Evolutionary conservation across 2,888 invertebrate species (phyloP), one percentile per base, ranked within the genome.

Genomic region (Mesorhabditis spiculigera): DNA sequence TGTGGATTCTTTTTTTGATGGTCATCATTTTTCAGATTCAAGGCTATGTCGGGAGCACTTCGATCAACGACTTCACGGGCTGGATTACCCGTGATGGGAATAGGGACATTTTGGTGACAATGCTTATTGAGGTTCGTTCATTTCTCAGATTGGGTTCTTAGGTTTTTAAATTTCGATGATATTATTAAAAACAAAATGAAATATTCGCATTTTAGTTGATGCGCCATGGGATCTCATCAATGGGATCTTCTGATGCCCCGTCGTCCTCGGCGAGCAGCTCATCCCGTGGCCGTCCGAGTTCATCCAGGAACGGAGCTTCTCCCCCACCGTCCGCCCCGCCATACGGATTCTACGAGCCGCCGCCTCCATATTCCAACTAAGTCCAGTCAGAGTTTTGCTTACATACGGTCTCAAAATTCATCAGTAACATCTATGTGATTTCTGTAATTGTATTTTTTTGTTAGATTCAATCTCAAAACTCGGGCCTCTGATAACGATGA

Each of bases 51-150:
- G 58, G 58, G n/a, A n/a, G 58, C 10, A 50, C 58, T 13, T 50
- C 58, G 58, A 50, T 50, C 58, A 50, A 50, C n/a, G 58, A 50
- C n/a, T 50, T 50, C n/a, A 50, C 58, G 58, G n/a, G 58, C n/a
- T 50, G 58, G 58, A n/a, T 50, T n/a, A 50, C 58, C 8, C 8
- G 58, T 13, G n/a, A n/a, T 50, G 58, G 58, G n/a, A 50, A 50
- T 50, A 10, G 58, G n/a, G 58, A 50, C 8, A 10, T 50, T 50
- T 50, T 50, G 58, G 58, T 50, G 58, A 50, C 58, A n/a, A 10
- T 50, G 8, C 58, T 50, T 50, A 50, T 50, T 10, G 58, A 50
- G 58, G 58, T 50, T 10, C 10, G 58, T n/a, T 50, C n/a, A 50
- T 50, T 50, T 50, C n/a, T 50, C 8, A 50, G n/a, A 1, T 50